Base-by-base conservation (phyloP, 1,140 invertebrate genomes). In the Saccostrea glomerata region DNA sequence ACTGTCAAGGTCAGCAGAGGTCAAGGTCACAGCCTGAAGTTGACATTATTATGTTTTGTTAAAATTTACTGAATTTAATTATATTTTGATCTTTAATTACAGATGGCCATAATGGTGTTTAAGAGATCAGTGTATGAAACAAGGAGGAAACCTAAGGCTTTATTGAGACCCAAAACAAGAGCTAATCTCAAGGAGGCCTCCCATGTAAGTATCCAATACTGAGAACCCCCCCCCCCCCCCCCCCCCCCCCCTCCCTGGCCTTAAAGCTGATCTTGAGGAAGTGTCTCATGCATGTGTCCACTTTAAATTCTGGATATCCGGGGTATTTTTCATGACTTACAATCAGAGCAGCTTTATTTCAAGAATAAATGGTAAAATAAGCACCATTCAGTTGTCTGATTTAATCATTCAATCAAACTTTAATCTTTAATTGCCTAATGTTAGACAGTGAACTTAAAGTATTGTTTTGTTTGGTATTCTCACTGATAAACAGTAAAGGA, bases 61-160 rank as follows among this genome's bases (percentile, higher is more conserved):
- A 3, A 47, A 36, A 7, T 47, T 47, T 47, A 47, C 0, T 47
- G 5, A 47, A 47, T 47, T 2, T 6, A 47, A 6, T 47, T 47
- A 47, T 47, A 9, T 47, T 47, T 6, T 47, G 47, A 30, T 82
- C 25, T 82, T 84, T 84, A 17, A 55, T 84, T 85, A 20, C 88
- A 95, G 94, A 95, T 95, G 94, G 95, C 94, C 23, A 89, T 94
- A 13, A 95, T 95, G 94, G 92, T 95, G 9, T 95, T 94, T 83
- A 94, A 94, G 84, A 88, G 95, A 84, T 90, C 92, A 86, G 95
- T 93, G 11, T 94, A 94, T 92, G 95, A 95, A 85, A 94, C 92
- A 40, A 92, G 95, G 82, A 90, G 94, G 82, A 94, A 93, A 91
- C 94, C 94, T 11, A 95, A 94, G 85, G 94, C 93, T 86, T 86